Evolutionary conservation across 2,113 vertebrate genomes (phyloP), one percentile per base, ranked within the genome.

Genomic region (Zapornia atra): DNA sequence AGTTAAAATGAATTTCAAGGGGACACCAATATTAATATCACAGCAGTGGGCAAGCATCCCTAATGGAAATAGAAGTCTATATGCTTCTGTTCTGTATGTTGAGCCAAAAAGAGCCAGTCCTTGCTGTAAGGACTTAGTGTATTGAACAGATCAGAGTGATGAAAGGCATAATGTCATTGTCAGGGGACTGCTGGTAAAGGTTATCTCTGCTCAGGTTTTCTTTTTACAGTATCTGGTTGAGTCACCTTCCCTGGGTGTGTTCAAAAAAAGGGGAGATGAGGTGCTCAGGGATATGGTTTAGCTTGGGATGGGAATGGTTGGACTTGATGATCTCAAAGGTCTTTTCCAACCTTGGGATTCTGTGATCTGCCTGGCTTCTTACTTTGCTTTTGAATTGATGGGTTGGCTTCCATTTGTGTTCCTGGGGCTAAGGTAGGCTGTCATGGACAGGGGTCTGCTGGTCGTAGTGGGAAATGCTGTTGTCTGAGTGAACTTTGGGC

Each of bases 391-490:
- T 76, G 12, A 15, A 2, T 25, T 25, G 63, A 11, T 54, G 36
- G 3, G 7, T 77, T 70, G 66, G 25, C 65, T 91, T 85, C 54
- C 79, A 1, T 25, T 85, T 0, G 1, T 20, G 69, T 42, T 61
- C n/a, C n/a, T 69, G 22, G 57, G 42, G 21, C 29, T 18, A 2
- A 31, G 34, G 50, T n/a, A 31, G 34, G 2, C 9, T 9, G 38
- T 9, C 14, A 11, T 46, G 22, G n/a, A 4, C 15, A 7, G 0
- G 17, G 34, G 5, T 21, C 33, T 34, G 31, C 33, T 20, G 8
- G 3, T 34, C 8, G 31, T 9, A 3, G 31, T 7, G 14, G 40
- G 36, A 44, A 36, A 61, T 5, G 5, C 28, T 0, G 0, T 6
- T 5, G 29, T 5, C 24, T 28, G 33, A 15, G 33, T 20, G 33